Evolutionary conservation across 1,140 invertebrate species (phyloP), one percentile per base, ranked within the genome.

Genomic region (Conus betulinus): DNA sequence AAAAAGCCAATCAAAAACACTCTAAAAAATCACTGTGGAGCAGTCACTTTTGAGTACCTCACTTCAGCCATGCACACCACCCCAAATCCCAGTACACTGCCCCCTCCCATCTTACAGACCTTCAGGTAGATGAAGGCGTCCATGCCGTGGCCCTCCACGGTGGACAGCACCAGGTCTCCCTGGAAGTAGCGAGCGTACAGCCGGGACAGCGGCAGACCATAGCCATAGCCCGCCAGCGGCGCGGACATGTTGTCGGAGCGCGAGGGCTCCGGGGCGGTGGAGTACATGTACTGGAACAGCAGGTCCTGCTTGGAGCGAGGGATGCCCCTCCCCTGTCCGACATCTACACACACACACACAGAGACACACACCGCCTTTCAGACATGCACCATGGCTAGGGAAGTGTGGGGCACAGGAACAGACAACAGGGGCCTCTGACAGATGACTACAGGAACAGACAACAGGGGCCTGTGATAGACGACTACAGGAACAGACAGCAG

Each of bases 201-300:
- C 90, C 99, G 96, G 1, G 98, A 99, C 85, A 99, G 97, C 23
- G 99, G 99, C 92, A 99, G 96, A 88, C 99, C 99, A 95, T 99
- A 99, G 4, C 99, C 99, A 95, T 99, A 99, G 74, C 99, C 97
- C 96, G 96, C 95, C 53, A 99, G 94, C 11, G 98, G 98, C 20
- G 98, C 98, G 8, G 97, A 98, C 88, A 98, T 97, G 17, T 97
- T 95, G 91, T 97, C 97, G 5, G 97, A 92, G 25, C 92, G 97
- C 93, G 97, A 97, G 81, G 97, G 90, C 81, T 92, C 90, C 1
- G 94, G 94, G 25, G 94, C 95, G 11, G 99, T 99, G 78, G 98
- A 99, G 96, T 99, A 99, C 98, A 99, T 99, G 95, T 99, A 99
- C 93, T 99, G 98, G 96, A 99, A 99, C 15, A 99, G 96, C 82